phyloP scores from a whole-genome alignment of 2,113 vertebrate species.

The Platycercus adscitus region DNA sequence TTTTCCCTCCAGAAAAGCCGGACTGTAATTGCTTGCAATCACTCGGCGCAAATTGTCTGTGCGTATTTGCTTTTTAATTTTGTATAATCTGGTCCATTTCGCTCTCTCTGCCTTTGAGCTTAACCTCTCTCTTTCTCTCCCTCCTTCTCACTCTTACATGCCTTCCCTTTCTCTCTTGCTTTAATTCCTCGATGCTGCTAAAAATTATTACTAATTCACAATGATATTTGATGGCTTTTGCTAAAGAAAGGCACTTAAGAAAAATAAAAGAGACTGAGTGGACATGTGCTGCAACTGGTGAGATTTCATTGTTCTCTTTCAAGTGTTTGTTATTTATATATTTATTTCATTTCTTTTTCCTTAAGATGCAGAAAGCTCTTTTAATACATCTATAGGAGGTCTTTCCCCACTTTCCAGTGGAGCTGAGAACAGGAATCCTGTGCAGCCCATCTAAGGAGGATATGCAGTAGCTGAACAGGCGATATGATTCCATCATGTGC shows the following conservation, averaged over 20 bases:
- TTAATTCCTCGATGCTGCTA: slow-evolving; percentile 72
- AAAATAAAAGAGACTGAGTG: slow-evolving; percentile 39
- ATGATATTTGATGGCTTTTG: slow-evolving; percentile 73
- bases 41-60: slow-evolving; percentile 86
- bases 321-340: slow-evolving; percentile 51
- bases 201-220: slow-evolving; percentile 72
- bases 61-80: slow-evolving; percentile 90
- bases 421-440: background rate
- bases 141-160: slow-evolving; percentile 33
- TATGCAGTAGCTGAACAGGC: background rate
- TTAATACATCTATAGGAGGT: background rate
- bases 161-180: slow-evolving; percentile 54
- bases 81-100: slow-evolving; percentile 89
- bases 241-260: slow-evolving; percentile 70
- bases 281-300: slow-evolving; percentile 47
- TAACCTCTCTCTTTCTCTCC: slow-evolving; percentile 72
- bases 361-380: background rate
- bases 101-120: slow-evolving; percentile 84
- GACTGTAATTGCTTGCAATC: slow-evolving; percentile 87
- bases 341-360: background rate
- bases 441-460: accelerated
- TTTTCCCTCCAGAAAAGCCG: slow-evolving; percentile 82
- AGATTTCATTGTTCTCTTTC: slow-evolving; percentile 58
- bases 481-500: too few relatives aligned
- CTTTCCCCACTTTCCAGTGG: accelerated